A percentile compares a stretch with the other conserved stretches of the same genome.
These are phyloP conservation scores for Acridotheres tristis DNA, from an alignment of 2,797 vertebrate genomes.

Conservation along the genomic window DNA sequence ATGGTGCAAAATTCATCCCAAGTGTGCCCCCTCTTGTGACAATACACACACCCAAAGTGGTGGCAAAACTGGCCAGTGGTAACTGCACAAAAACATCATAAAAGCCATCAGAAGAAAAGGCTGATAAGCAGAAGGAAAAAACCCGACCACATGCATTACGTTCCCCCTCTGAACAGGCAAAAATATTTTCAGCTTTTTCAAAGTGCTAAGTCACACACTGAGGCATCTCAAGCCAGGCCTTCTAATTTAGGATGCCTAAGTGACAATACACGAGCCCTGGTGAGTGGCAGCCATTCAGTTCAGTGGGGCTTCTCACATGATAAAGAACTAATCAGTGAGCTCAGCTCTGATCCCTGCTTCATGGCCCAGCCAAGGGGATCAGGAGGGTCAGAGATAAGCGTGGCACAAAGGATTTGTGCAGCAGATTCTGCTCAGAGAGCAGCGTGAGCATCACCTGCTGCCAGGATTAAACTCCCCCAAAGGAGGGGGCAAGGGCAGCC, in stretches of 20 bases:
- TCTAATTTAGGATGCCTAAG: not conserved
- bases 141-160: fast-evolving
- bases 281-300: not conserved
- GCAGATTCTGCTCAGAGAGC: not conserved
- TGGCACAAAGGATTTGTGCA: not conserved
- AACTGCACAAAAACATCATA: not conserved
- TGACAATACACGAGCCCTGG: not conserved
- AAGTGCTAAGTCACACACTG: not conserved
- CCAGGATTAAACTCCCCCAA: not conserved
- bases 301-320: not conserved
- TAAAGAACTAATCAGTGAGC: not conserved
- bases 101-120: not conserved
- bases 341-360: not conserved
- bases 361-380: not conserved
- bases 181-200: not conserved
- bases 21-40: not conserved
- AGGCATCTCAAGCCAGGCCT: not conserved
- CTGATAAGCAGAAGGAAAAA: not conserved
- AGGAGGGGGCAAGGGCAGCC: not conserved
- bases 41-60: not conserved
- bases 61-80: not conserved
- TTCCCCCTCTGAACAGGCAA: not conserved
- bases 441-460: fast-evolving
- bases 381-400: not conserved
- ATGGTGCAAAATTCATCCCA: not conserved